Evolutionary conservation across 2,113 vertebrate species (phyloP), one percentile per base, ranked within the genome.

Genomic region (Mellivora capensis): DNA sequence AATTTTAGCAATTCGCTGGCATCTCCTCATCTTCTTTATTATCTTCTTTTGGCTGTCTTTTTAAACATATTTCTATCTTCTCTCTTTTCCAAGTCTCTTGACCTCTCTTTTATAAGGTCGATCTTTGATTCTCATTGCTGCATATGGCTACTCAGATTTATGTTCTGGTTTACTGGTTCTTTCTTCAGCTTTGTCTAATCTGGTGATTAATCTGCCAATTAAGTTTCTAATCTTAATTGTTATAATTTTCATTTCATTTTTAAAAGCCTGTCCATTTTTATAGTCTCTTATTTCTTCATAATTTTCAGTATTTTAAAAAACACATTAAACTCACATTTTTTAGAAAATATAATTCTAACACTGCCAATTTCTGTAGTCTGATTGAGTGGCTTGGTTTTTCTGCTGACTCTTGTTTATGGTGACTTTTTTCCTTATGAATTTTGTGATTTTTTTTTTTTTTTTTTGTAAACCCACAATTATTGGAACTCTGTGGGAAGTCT

Each of bases 361-460:
- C 6, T 5, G 76, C 23, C 31, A 92, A 27, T 94, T 89, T 92
- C 29, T 64, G 1, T 71, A 80, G 27, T 67, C 14, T 85, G 20
- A 71, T n/a, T 87, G n/a, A 92, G 81, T 77, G 89, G 4, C 42
- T 47, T 92, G 49, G 11, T 71, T 76, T 23, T 93, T 90, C 29
- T 93, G 27, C 7, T 57, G 42, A 89, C 13, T 90, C 37, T 81
- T 90, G 4, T 64, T 64, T 29, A 42, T 54, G 80, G 14, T 88
- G 31, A 17, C 0, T 94, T 93, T 9, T 15, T 86, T 90, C 23
- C 31, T 74, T 84, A 59, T 72, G 77, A 61, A 12, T 84, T 79
- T 44, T 72, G 23, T 69, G 14, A 82, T 80, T 82, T 95, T 84
- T 93, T 49, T 94, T 81, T 87, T 80, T 82, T 95, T 84, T 93